Conservation (phyloP, 1,140 invertebrate species). For the Pseudomyrmex concolor region DNA sequence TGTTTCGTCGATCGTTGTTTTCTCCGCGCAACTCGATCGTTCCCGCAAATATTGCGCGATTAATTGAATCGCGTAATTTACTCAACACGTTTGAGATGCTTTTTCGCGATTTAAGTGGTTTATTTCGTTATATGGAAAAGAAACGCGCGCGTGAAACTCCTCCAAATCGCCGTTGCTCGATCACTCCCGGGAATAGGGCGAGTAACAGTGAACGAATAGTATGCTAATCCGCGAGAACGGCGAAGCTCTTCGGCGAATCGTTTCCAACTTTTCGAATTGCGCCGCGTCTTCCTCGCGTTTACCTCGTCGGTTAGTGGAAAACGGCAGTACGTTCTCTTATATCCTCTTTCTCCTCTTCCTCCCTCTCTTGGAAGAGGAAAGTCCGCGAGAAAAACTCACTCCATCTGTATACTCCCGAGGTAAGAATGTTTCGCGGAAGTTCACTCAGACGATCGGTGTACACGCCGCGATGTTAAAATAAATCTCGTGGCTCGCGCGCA, state of each 20-base stretch:
- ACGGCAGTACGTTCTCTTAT: constrained; percentile 12
- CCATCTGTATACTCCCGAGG: not conserved
- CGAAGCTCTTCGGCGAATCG: constrained; percentile 5
- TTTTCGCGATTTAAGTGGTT: constrained; percentile 4
- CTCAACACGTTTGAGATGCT: too few relatives aligned
- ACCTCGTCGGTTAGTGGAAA: constrained; percentile 28
- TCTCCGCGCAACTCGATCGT: too few relatives aligned
- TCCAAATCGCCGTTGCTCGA: constrained; percentile 4
- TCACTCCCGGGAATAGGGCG: constrained; percentile 21
- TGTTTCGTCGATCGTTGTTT: too few relatives aligned
- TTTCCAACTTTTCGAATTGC: constrained; percentile 48
- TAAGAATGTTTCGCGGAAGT: constrained; percentile 59
- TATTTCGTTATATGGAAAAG: not conserved
- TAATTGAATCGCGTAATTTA: too few relatives aligned
- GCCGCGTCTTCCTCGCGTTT: not conserved
- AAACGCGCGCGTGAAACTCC: constrained; percentile 7
- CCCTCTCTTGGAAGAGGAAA: not conserved
- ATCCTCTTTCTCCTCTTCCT: too few relatives aligned
- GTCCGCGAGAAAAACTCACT: constrained; percentile 47
- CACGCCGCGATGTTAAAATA: constrained; percentile 33
- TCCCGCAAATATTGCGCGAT: too few relatives aligned
- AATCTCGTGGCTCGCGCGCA: constrained; percentile 28
- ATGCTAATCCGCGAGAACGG: constrained; percentile 59
- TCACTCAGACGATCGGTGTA: constrained; percentile 44
- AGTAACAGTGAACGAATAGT: constrained; percentile 61